Percentiles rank a stretch among this genome's conserved stretches.
Conservation (phyloP, 53 echinoderm and acorn worm species). For the Mesocentrotus franciscanus region DNA sequence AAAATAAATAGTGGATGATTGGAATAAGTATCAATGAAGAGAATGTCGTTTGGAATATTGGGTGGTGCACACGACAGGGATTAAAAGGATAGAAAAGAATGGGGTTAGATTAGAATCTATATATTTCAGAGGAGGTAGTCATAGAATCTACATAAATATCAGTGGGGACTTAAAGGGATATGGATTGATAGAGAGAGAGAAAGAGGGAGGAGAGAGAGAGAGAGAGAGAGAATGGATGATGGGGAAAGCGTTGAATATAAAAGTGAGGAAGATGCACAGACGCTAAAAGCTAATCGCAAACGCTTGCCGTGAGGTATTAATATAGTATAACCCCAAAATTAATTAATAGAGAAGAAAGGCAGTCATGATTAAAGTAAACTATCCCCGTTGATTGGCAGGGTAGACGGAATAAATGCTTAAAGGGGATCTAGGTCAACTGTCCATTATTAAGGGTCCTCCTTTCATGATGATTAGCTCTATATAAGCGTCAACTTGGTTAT, state of each 20-base stretch:
- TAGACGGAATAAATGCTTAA: neutral
- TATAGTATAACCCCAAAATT: slow-evolving; percentile 40
- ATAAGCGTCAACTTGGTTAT: neutral
- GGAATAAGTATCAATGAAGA: too few relatives aligned
- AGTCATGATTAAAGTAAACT: slow-evolving; percentile 29
- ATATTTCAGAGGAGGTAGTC: too few relatives aligned
- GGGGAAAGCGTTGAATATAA: neutral
- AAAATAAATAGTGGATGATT: neutral
- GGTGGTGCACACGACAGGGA: neutral
- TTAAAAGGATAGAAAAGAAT: neutral
- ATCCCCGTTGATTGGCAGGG: slow-evolving; percentile 7
- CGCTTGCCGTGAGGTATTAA: slow-evolving; percentile 10
- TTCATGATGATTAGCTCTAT: neutral
- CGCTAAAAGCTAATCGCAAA: neutral
- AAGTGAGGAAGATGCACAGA: neutral
- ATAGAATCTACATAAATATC: too few relatives aligned
- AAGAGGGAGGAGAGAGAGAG: neutral
- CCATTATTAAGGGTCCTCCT: neutral
- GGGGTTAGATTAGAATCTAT: too few relatives aligned
- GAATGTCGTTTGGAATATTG: neutral
- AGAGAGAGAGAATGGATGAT: neutral
- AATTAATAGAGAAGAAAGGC: slow-evolving; percentile 5
- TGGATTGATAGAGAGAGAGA: neutral
- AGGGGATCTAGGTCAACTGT: slow-evolving; percentile 38
- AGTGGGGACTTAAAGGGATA: neutral